Percentiles rank a stretch among this genome's conserved stretches.
Conservation (phyloP, 1,140 invertebrate species). For the Coptotermes formosanus region DNA sequence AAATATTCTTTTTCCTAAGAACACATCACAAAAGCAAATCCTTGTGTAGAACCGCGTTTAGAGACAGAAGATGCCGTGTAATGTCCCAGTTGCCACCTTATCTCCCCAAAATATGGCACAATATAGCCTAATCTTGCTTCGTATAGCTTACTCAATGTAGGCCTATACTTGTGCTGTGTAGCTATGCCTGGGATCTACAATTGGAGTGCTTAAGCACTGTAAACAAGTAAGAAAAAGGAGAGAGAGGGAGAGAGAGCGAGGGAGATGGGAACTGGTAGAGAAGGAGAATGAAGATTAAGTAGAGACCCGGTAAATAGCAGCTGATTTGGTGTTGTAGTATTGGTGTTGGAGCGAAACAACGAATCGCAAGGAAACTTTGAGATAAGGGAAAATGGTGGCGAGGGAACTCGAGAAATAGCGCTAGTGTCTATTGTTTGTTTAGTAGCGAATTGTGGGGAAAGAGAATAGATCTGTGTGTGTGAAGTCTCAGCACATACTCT, state of each 20-base stretch:
- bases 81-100: no score
- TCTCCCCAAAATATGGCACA: no score
- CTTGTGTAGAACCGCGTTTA: no score
- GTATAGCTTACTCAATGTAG: no score
- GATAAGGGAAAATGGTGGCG: slow-evolving; percentile 14
- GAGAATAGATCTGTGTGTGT: background rate
- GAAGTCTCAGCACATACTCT: slow-evolving; percentile 3
- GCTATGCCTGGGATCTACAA: background rate
- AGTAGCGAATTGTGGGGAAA: slow-evolving; percentile 13
- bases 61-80: no score
- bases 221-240: slow-evolving; percentile 20
- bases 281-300: slow-evolving; percentile 29
- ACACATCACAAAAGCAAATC: no score
- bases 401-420: background rate
- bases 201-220: background rate
- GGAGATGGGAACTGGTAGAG: background rate
- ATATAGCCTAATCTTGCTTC: no score
- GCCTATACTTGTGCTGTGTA: no score
- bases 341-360: slow-evolving; percentile 7
- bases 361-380: background rate
- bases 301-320: slow-evolving; percentile 26
- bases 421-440: slow-evolving; percentile 13
- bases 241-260: background rate
- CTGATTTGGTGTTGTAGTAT: slow-evolving; percentile 26
- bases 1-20: no score